phyloP scores from a whole-genome alignment of 2,113 vertebrate species.

The Uria lomvia region DNA sequence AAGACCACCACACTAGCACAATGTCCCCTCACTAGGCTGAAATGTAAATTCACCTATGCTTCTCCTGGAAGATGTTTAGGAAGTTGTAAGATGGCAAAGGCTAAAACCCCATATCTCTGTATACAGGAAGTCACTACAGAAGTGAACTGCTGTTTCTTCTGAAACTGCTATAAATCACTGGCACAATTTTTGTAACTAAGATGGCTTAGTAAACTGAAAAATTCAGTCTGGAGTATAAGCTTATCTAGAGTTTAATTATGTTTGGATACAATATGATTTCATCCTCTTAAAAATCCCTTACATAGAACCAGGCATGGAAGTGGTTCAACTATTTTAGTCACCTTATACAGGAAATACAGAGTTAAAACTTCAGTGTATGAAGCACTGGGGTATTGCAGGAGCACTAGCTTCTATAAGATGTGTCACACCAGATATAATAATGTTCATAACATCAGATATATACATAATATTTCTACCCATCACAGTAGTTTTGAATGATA shows the following conservation, averaged over 20 bases:
- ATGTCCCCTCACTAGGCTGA: rapidly evolving
- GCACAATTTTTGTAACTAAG: background rate
- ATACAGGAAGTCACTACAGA: background rate
- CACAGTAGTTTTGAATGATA: background rate
- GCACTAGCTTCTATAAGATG: background rate
- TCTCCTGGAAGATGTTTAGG: background rate
- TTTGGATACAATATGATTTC: background rate
- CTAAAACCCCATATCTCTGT: background rate
- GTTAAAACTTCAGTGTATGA: background rate
- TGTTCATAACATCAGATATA: background rate
- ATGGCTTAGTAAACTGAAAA: background rate
- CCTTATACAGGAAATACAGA: background rate
- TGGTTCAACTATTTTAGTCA: background rate
- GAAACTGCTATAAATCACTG: background rate
- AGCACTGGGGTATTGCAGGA: background rate
- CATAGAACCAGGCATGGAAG: background rate
- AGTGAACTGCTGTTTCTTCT: background rate
- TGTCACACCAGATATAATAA: background rate
- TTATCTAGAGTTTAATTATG: background rate
- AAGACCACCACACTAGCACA: background rate
- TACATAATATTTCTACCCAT: background rate
- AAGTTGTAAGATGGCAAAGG: background rate
- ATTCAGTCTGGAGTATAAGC: background rate
- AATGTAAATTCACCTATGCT: background rate
- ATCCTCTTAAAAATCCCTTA: background rate